Conservation (phyloP, 2,113 vertebrate genomes). For the Oreocharis arfaki region DNA sequence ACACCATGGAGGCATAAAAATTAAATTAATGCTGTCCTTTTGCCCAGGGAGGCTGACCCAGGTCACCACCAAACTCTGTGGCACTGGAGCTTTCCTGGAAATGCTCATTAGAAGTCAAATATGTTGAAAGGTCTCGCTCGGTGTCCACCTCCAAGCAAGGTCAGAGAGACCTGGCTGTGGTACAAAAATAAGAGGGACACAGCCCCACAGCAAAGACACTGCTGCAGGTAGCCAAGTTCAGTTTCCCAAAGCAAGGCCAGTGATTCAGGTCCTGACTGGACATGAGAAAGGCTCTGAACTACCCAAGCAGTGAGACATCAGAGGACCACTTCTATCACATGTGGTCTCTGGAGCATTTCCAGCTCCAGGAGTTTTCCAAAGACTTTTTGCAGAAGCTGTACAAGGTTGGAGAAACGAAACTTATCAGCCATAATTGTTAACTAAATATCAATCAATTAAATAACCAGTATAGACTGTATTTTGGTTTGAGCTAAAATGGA, state of each 20-base stretch:
- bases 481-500: background rate
- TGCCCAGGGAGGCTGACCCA: background rate
- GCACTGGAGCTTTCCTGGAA: background rate
- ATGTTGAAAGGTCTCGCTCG: background rate
- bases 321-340: background rate
- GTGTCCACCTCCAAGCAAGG: background rate
- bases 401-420: background rate
- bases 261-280: background rate
- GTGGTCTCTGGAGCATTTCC: background rate
- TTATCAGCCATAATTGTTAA: background rate
- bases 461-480: background rate
- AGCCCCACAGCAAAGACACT: background rate
- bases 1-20: background rate
- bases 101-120: background rate
- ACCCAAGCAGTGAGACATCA: background rate
- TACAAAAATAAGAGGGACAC: background rate
- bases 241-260: background rate
- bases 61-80: rapidly evolving
- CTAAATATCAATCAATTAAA: background rate
- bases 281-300: background rate
- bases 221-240: background rate
- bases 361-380: background rate
- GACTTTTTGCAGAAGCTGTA: background rate
- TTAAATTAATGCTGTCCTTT: background rate
- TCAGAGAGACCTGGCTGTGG: background rate